phyloP scores from a whole-genome alignment of 2,113 vertebrate genomes.

The Rhineura floridana region DNA sequence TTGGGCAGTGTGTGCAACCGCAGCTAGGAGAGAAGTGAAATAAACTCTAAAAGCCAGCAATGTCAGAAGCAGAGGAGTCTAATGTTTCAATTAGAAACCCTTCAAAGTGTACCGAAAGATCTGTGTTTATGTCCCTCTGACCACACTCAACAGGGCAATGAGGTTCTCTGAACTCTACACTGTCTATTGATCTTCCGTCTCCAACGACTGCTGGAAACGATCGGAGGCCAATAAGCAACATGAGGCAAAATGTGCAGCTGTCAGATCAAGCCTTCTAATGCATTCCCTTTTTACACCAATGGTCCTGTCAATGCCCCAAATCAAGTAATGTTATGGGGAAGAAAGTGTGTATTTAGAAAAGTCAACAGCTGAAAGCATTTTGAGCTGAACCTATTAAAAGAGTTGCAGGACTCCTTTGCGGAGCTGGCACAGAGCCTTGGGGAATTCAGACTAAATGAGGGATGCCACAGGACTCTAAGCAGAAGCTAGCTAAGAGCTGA shows the following conservation, averaged over 20 bases:
- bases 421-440: background rate
- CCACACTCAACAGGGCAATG: constrained; percentile 14
- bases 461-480: too few species aligned
- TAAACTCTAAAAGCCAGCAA: accelerated
- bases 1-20: background rate
- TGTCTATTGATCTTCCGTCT: constrained; percentile 70
- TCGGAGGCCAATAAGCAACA: constrained; percentile 71
- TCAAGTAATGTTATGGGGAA: constrained; percentile 33
- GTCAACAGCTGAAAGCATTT: background rate
- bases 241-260: constrained; percentile 70
- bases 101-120: constrained; percentile 40
- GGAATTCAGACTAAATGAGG: too few species aligned
- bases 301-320: constrained; percentile 30
- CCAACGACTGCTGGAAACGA: constrained; percentile 68
- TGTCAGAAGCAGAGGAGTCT: accelerated
- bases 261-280: constrained; percentile 67
- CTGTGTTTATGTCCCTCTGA: constrained; percentile 51
- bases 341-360: background rate
- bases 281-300: constrained; percentile 57
- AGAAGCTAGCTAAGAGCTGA: too few species aligned
- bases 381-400: background rate
- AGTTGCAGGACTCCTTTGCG: background rate
- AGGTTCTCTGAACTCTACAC: constrained; percentile 62
- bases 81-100: background rate
- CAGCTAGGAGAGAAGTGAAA: background rate